These are phyloP conservation scores for Cartodere bifasciata DNA, from an alignment of 2,888 invertebrate species.

Conservation along the genomic window DNA sequence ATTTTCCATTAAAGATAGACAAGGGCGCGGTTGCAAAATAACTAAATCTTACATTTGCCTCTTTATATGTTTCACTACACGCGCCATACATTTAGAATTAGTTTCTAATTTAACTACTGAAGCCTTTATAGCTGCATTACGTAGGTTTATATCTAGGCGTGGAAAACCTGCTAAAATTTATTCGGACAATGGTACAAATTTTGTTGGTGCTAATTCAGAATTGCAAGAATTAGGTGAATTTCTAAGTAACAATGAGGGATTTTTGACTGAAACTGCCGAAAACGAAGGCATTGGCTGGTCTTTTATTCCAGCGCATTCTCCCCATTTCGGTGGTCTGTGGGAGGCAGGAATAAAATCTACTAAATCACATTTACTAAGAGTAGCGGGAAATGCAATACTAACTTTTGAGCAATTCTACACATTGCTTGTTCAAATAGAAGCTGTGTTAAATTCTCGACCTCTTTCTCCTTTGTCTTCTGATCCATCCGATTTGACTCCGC, in stretches of 20 bases:
- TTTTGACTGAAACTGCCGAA: conserved; percentile 2
- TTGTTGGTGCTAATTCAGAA: conserved; percentile 11
- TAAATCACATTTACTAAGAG: conserved; percentile 10
- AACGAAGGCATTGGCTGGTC: conserved; percentile 11
- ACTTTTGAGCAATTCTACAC: conserved; percentile 21
- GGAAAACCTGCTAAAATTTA: conserved; percentile 15
- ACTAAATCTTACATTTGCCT: conserved; percentile 12
- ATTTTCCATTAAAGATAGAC: conserved; percentile 8
- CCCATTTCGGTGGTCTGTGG: conserved; percentile 16
- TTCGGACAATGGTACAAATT: conserved; percentile 20
- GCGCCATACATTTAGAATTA: conserved; percentile 21
- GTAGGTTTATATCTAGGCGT: conserved; percentile 18
- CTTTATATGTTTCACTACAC: too few relatives aligned
- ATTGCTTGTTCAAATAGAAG: conserved; percentile 17
- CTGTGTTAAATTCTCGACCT: conserved; percentile 21
- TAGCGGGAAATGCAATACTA: conserved; percentile 16
- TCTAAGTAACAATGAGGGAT: conserved; percentile 5
- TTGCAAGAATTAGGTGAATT: conserved; percentile 9
- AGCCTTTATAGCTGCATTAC: conserved; percentile 16
- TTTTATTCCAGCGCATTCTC: conserved; percentile 13
- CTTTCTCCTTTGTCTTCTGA: conserved; percentile 13
- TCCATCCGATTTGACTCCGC: conserved; percentile 11
- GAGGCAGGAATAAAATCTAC: conserved; percentile 12
- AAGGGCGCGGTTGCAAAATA: conserved; percentile 7
- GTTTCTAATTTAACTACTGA: conserved; percentile 16